These are phyloP conservation scores for Gila orcuttii DNA, from an alignment of 2,113 vertebrate species.

Conservation along the genomic window DNA sequence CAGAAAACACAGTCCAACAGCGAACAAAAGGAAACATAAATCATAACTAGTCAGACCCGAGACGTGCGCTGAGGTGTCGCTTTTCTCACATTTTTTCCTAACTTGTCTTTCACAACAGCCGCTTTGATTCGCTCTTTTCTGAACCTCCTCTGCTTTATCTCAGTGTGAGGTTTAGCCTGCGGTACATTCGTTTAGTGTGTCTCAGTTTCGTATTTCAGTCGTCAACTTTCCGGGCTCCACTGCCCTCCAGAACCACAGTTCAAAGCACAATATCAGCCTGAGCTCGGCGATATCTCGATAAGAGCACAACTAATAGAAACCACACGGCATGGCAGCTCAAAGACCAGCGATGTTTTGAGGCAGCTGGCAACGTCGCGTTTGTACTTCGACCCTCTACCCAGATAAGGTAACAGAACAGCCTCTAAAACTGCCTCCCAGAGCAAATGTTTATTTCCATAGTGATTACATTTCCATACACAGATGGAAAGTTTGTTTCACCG, in stretches of 20 bases:
- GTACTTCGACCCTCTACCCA: constrained; percentile 16
- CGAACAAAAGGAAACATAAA: not conserved
- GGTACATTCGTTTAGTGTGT: not conserved
- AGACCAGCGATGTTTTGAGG: not conserved
- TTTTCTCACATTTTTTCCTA: not conserved
- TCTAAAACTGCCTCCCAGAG: constrained; percentile 12
- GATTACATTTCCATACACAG: constrained; percentile 54
- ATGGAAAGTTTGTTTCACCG: constrained; percentile 41
- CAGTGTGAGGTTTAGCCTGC: constrained; percentile 34
- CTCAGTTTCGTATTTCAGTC: constrained; percentile 50
- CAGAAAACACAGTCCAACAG: not conserved
- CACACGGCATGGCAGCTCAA: not conserved
- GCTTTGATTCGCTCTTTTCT: constrained; percentile 8
- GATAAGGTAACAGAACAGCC: constrained; percentile 49
- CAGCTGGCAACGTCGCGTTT: constrained; percentile 8
- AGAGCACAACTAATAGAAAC: constrained; percentile 47
- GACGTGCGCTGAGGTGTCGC: not conserved
- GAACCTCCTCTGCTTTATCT: constrained; percentile 12
- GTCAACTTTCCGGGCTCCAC: not conserved
- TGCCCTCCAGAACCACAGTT: constrained; percentile 16
- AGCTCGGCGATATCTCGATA: constrained; percentile 27
- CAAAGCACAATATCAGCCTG: not conserved
- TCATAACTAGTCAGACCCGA: not conserved
- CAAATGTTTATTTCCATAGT: constrained; percentile 62
- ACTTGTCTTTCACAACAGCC: not conserved